Evolutionary conservation across 2,888 invertebrate species (phyloP), one percentile per base, ranked within the genome.

Genomic region (Caenorhabditis auriculariae): DNA sequence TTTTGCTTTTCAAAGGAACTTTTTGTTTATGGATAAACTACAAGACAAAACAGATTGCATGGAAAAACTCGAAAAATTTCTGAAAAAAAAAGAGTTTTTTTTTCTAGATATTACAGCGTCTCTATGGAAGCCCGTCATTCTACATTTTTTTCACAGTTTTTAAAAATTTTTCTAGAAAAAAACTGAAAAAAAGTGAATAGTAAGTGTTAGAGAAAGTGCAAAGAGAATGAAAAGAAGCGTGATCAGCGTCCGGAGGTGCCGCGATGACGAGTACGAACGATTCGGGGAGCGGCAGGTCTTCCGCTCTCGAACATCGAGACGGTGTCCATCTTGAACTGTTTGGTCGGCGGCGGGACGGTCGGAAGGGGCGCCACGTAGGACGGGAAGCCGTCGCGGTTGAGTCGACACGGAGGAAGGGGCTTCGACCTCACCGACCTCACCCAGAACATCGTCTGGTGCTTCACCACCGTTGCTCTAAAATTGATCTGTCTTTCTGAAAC

Each of bases 381-480:
- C 15, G 57, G 62, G 49, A 75, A 61, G 4, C 69, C 69, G 43
- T 61, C 56, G 12, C 69, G 55, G 48, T 69, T 66, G 41, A 66
- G 29, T 17, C 72, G 63, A 42, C 78, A 78, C 0, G 78, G 78
- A 5, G 78, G 75, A 21, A 78, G 55, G 3, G 78, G 76, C 4
- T 62, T 68, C 15, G 79, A 80, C 4, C 75, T 42, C 15, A 79
- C 70, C 17, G 78, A 75, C 55, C 69, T 72, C 46, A 75, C 72
- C 70, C 73, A 74, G 70, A 72, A 78, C 29, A 60, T 55, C 12
- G 72, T 69, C 50, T 76, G 72, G 26, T 76, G 73, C n/a, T 71
- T 66, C 17, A 79, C 79, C 3, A 79, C 79, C 37, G 79, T 80
- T 12, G 79, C 79, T 12, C 78, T 78, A 61, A 35, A 75, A 63